Percentiles rank a stretch among this genome's conserved stretches.
These are phyloP conservation scores for Lepus europaeus DNA, from an alignment of 2,113 vertebrate species.

Conservation along the genomic window DNA sequence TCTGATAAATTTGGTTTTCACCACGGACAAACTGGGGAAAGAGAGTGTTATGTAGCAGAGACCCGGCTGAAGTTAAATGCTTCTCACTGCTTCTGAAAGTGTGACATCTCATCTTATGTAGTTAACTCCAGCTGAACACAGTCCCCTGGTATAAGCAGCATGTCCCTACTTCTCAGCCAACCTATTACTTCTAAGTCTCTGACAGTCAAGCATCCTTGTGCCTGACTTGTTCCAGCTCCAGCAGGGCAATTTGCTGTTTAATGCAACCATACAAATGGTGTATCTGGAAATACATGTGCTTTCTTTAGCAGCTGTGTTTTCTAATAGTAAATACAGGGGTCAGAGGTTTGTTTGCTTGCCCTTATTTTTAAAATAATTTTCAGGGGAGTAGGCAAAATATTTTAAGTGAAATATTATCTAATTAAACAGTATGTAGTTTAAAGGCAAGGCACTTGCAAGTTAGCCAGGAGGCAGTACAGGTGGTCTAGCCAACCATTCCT, in stretches of 20 bases:
- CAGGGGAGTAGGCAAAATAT: slow-evolving; percentile 28
- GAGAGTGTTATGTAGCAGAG: slow-evolving; percentile 72
- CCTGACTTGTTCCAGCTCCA: slow-evolving; percentile 57
- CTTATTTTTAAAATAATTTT: slow-evolving; percentile 68
- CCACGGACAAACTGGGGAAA: slow-evolving; percentile 13
- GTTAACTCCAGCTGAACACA: slow-evolving; percentile 81
- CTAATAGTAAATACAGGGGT: background rate
- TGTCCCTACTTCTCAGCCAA: slow-evolving; percentile 83
- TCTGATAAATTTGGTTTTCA: slow-evolving; percentile 82
- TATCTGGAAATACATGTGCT: background rate
- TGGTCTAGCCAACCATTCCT: slow-evolving; percentile 23
- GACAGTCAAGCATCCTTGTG: slow-evolving; percentile 66
- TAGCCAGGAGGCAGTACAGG: slow-evolving; percentile 42
- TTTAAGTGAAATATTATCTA: slow-evolving; percentile 43
- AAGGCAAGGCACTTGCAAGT: slow-evolving; percentile 18
- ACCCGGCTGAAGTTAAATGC: slow-evolving; percentile 80
- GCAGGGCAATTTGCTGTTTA: slow-evolving; percentile 72
- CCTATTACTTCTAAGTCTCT: slow-evolving; percentile 77
- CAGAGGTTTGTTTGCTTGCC: background rate
- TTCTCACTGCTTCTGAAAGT: slow-evolving; percentile 80
- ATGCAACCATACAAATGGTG: slow-evolving; percentile 61
- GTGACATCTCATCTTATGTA: slow-evolving; percentile 87
- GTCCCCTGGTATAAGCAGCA: slow-evolving; percentile 78
- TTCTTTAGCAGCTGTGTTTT: slow-evolving; percentile 58
- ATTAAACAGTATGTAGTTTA: slow-evolving; percentile 59